Conservation (phyloP, 2,113 vertebrate species). For the Ahaetulla prasina region DNA sequence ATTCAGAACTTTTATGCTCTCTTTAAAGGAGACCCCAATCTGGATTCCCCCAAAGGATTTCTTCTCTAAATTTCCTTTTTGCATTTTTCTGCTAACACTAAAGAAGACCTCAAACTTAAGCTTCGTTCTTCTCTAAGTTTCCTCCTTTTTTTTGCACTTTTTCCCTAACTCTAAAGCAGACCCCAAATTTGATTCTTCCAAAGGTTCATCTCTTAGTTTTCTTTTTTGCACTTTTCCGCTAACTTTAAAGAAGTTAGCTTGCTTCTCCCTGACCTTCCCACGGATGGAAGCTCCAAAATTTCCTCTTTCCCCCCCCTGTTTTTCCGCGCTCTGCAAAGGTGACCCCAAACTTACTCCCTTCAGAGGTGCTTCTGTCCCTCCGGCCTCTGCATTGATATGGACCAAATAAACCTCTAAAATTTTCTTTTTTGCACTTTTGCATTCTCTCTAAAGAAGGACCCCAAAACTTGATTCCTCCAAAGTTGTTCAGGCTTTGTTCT, state of each 20-base stretch:
- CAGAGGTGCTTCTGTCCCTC: not conserved
- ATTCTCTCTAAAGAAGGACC: not conserved
- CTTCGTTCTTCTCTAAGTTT: not conserved
- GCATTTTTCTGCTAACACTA: too few relatives aligned
- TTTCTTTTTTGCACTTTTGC: not conserved
- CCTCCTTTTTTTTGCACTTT: not conserved
- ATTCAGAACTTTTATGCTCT: too few relatives aligned
- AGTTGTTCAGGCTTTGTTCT: not conserved
- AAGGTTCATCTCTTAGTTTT: not conserved
- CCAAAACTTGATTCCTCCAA: not conserved
- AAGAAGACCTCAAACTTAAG: too few relatives aligned
- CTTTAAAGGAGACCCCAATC: too few relatives aligned
- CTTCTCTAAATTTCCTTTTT: too few relatives aligned
- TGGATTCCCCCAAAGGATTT: not conserved
- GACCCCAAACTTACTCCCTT: not conserved
- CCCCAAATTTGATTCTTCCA: not conserved
- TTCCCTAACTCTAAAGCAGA: not conserved
- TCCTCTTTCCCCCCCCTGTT: not conserved
- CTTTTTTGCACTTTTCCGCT: not conserved
- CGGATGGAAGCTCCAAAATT: not conserved
- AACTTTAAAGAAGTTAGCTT: not conserved
- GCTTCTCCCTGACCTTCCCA: not conserved
- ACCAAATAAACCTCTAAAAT: not conserved
- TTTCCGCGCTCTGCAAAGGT: not conserved
- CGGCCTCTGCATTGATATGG: not conserved